Conservation (phyloP, 2,113 vertebrate genomes). For the Psammodynastes pulverulentus region DNA sequence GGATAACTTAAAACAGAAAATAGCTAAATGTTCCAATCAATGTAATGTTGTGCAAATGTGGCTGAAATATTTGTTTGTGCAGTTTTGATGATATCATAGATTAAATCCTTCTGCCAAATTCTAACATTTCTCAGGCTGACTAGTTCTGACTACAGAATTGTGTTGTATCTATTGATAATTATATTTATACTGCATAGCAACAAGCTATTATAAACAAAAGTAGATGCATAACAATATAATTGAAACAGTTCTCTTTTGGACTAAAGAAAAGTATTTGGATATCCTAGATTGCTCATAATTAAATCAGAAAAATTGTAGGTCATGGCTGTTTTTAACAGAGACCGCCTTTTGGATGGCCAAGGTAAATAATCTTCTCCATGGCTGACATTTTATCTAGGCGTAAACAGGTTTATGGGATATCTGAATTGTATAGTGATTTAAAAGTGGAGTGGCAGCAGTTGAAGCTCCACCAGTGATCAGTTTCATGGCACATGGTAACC, state of each 20-base stretch:
- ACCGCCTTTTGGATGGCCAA: neutral
- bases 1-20: neutral
- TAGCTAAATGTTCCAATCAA: neutral
- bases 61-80: neutral
- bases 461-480: neutral
- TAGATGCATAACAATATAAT: constrained; percentile 26
- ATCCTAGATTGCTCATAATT: constrained; percentile 30
- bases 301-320: constrained; percentile 33
- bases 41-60: neutral
- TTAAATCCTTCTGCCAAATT: neutral
- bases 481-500: neutral
- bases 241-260: neutral
- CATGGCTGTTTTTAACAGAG: constrained; percentile 26
- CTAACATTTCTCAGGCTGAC: neutral
- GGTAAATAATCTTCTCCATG: neutral
- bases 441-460: neutral
- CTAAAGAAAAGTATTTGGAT: constrained; percentile 40
- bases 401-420: neutral
- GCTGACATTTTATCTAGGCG: neutral
- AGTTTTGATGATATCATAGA: neutral
- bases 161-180: constrained; percentile 7
- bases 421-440: neutral
- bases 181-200: constrained; percentile 17
- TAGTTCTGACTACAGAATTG: neutral
- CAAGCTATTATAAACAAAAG: constrained; percentile 6